phyloP scores from a whole-genome alignment of 2,888 invertebrate species.

The Nasonia oneida region DNA sequence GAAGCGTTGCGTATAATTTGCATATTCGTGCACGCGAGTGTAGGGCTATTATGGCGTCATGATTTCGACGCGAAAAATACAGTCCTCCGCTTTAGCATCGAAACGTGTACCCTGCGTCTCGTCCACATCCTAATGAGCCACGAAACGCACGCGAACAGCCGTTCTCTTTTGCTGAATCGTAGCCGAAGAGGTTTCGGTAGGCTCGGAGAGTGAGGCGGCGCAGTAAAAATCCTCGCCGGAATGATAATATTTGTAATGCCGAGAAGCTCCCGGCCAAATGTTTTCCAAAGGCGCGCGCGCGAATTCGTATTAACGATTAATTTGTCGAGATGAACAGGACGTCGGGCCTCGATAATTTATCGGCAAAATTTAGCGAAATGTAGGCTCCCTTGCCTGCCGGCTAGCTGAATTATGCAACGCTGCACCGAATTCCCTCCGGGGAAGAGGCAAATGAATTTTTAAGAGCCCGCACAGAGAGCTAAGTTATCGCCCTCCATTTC shows the following conservation, averaged over 20 bases:
- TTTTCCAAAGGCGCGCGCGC: not conserved
- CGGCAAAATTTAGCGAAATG: slow-evolving; percentile 58
- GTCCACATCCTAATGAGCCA: no score
- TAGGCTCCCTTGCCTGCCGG: not conserved
- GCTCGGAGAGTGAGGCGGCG: not conserved
- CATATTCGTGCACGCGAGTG: not conserved
- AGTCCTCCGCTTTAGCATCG: not conserved
- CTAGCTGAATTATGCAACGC: slow-evolving; percentile 57
- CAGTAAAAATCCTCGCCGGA: slow-evolving; percentile 3
- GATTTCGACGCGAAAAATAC: not conserved
- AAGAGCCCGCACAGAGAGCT: slow-evolving; percentile 54
- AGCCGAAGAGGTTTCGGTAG: no score
- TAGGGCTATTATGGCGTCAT: not conserved
- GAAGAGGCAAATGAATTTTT: slow-evolving; percentile 56
- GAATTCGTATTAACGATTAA: slow-evolving; percentile 60
- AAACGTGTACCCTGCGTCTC: no score
- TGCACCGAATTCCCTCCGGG: slow-evolving; percentile 47
- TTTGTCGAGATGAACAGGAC: slow-evolving; percentile 43
- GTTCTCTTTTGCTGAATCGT: no score
- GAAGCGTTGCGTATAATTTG: not conserved
- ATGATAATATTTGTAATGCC: not conserved
- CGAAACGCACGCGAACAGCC: no score
- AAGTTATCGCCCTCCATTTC: slow-evolving; percentile 59
- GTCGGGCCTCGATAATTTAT: slow-evolving; percentile 55
- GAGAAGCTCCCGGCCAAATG: slow-evolving; percentile 8